These are phyloP conservation scores for Drosophila varians DNA, from an alignment of 1,140 invertebrate species.

Conservation along the genomic window DNA sequence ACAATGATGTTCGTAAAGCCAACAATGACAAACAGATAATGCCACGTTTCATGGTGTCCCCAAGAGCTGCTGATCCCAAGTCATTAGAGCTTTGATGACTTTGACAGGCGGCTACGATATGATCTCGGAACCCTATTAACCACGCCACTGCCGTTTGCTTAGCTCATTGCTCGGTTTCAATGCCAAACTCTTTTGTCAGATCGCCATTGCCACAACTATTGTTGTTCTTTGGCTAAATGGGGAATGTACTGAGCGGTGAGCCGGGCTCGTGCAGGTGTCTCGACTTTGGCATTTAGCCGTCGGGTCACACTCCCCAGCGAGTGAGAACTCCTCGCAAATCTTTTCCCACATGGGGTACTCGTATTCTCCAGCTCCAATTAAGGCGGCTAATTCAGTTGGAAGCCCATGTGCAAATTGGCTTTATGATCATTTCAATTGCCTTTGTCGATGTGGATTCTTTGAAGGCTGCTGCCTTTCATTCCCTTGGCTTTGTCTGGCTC, in stretches of 20 bases:
- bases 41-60: slow-evolving; percentile 5
- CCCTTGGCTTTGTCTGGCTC: slow-evolving; percentile 11
- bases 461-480: slow-evolving; percentile 13
- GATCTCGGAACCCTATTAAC: slow-evolving; percentile 5
- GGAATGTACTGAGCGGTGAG: slow-evolving; percentile 18
- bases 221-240: slow-evolving; percentile 29
- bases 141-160: slow-evolving; percentile 9
- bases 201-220: slow-evolving; percentile 37
- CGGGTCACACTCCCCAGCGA: slow-evolving; percentile 18
- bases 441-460: slow-evolving; percentile 4
- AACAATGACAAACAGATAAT: slow-evolving; percentile 15
- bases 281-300: slow-evolving; percentile 46
- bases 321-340: slow-evolving; percentile 32
- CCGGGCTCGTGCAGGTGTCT: slow-evolving; percentile 56
- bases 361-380: slow-evolving; percentile 29
- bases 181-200: slow-evolving; percentile 46
- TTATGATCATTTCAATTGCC: slow-evolving; percentile 40
- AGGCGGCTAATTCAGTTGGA: slow-evolving; percentile 25
- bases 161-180: slow-evolving; percentile 30
- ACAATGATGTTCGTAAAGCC: slow-evolving; percentile 15
- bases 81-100: slow-evolving; percentile 28
- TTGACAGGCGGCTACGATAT: slow-evolving; percentile 15
- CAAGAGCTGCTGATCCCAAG: slow-evolving; percentile 13
- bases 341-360: slow-evolving; percentile 31
- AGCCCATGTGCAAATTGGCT: slow-evolving; percentile 42